These are phyloP conservation scores for Ceraclea dissimilis DNA, from an alignment of 2,888 invertebrate genomes.

Conservation along the genomic window DNA sequence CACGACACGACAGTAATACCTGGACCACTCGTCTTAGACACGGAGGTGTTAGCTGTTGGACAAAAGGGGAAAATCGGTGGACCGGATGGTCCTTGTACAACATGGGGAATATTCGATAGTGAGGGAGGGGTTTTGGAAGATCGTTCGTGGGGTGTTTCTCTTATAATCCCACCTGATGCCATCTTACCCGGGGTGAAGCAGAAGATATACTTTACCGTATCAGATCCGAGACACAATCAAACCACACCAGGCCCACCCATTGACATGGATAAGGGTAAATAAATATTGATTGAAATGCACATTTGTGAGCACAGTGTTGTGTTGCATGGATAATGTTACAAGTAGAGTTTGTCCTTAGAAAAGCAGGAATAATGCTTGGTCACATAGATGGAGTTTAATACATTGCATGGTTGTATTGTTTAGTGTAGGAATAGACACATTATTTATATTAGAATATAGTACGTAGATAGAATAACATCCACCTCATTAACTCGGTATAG, in stretches of 20 bases:
- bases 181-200: constrained; percentile 75
- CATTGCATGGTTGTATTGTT: too few species aligned
- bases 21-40: constrained; percentile 27
- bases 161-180: constrained; percentile 84
- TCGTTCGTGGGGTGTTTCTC: constrained; percentile 83
- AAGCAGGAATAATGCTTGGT: too few species aligned
- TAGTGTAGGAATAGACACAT: too few species aligned
- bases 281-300: constrained; percentile 18
- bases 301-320: constrained; percentile 10
- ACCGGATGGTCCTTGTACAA: constrained; percentile 52
- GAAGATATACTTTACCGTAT: constrained; percentile 89
- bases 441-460: too few species aligned
- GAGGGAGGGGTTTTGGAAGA: constrained; percentile 79
- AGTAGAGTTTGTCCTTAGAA: not conserved
- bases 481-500: too few species aligned
- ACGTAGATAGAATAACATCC: too few species aligned
- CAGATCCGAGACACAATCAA: constrained; percentile 63
- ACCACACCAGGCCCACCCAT: constrained; percentile 76
- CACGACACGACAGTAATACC: constrained; percentile 41
- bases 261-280: constrained; percentile 83
- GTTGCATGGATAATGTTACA: constrained; percentile 12
- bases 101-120: constrained; percentile 62
- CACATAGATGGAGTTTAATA: too few species aligned
- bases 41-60: constrained; percentile 25
- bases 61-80: constrained; percentile 32